Evolutionary conservation across 2,888 invertebrate genomes (phyloP).

Genomic region (Apamea crenata): DNA sequence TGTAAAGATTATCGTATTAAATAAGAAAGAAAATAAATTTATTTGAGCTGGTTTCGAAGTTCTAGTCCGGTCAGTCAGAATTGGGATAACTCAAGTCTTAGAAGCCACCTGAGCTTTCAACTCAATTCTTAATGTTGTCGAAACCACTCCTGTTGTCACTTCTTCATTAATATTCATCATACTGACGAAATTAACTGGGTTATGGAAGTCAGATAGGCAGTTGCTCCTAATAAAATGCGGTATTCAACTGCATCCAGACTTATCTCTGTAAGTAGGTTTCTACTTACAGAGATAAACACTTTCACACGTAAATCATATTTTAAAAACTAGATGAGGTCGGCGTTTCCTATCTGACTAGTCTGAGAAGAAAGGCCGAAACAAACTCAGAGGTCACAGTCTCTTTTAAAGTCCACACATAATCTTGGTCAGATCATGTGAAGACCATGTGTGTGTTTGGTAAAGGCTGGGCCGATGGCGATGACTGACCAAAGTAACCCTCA

Average conservation of each 20-base stretch:
- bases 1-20: too few species aligned
- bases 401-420: too few species aligned
- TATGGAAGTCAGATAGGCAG: neutral
- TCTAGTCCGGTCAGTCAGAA: neutral
- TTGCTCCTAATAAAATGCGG: neutral
- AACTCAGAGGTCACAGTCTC: too few species aligned
- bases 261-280: too few species aligned
- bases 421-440: too few species aligned
- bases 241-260: neutral
- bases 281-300: too few species aligned
- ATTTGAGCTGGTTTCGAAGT: neutral
- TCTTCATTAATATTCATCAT: slow-evolving; percentile 9
- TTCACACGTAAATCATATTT: too few species aligned
- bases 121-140: too few species aligned
- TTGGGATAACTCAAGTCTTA: neutral
- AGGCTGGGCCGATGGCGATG: neutral
- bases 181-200: neutral
- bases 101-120: too few species aligned
- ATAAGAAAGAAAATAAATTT: neutral
- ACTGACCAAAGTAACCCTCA: neutral
- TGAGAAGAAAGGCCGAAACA: too few species aligned
- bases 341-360: too few species aligned
- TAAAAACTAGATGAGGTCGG: too few species aligned
- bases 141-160: neutral
- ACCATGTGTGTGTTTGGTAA: neutral